Conservation (phyloP, 1,140 invertebrate species). For the Phenacoccus solenopsis region DNA sequence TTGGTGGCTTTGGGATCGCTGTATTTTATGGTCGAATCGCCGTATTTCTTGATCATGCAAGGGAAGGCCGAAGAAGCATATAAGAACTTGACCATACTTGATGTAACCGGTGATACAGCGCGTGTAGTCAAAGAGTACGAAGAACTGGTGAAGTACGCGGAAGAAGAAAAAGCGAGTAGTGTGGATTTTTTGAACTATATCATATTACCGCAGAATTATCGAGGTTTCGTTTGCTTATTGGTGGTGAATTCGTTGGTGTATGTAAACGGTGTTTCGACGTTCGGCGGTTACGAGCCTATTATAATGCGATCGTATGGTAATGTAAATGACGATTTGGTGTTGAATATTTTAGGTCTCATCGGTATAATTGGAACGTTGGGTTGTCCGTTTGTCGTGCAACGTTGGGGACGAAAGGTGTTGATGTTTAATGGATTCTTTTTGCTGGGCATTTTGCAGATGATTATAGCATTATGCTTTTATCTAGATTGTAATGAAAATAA, state of each 20-base stretch:
- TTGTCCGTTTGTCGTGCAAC: neutral
- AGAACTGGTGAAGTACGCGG: neutral
- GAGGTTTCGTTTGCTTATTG: neutral
- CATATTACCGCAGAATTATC: neutral
- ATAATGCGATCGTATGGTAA: neutral
- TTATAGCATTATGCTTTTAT: neutral
- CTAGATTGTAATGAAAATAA: neutral
- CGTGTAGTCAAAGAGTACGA: neutral
- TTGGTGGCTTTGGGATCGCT: neutral
- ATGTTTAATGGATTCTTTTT: neutral
- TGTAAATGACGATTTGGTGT: neutral
- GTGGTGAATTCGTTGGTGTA: neutral
- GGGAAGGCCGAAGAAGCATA: neutral
- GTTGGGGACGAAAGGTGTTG: neutral
- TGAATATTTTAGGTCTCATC: neutral
- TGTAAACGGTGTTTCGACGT: neutral
- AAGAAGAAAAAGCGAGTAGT: neutral
- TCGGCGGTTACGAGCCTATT: neutral
- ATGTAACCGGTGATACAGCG: neutral
- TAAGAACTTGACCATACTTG: neutral
- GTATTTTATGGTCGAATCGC: neutral
- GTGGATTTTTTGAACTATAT: neutral
- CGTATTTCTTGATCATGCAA: neutral
- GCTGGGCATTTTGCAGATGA: neutral
- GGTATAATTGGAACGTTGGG: neutral